Evolutionary conservation across 2,113 vertebrate species (phyloP).

Genomic region (Cheirogaleus medius): DNA sequence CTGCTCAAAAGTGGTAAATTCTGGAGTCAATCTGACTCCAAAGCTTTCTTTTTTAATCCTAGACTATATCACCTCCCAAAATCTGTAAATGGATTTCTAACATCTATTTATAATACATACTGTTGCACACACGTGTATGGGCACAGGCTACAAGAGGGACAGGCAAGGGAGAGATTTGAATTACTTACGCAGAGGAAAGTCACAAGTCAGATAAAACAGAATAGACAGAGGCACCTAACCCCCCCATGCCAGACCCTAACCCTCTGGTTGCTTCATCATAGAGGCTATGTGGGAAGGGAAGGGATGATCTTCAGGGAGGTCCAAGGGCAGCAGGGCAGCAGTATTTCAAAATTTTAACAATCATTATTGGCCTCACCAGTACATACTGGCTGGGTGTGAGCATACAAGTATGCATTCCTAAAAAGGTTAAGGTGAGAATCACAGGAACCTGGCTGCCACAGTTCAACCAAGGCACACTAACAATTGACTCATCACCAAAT

Average conservation of each 20-base stretch:
- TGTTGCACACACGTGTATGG: background rate
- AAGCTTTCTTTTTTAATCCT: background rate
- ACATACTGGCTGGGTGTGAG: background rate
- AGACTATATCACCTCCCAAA: background rate
- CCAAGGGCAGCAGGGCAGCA: background rate
- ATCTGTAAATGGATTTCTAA: background rate
- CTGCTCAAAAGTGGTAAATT: background rate
- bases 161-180: background rate
- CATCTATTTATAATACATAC: background rate
- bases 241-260: background rate
- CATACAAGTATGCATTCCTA: background rate
- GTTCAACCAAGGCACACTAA: background rate
- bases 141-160: background rate
- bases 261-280: background rate
- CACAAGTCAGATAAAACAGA: background rate
- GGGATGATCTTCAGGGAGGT: accelerated
- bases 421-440: constrained; percentile 3
- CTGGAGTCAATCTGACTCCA: background rate
- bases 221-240: background rate
- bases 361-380: background rate
- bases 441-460: background rate
- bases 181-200: background rate
- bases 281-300: background rate
- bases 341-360: background rate
- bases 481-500: background rate